Percentiles rank a stretch among this genome's conserved stretches.
Evolutionary conservation across 2,888 invertebrate species (phyloP).

Genomic region (Platycheirus rosarum): DNA sequence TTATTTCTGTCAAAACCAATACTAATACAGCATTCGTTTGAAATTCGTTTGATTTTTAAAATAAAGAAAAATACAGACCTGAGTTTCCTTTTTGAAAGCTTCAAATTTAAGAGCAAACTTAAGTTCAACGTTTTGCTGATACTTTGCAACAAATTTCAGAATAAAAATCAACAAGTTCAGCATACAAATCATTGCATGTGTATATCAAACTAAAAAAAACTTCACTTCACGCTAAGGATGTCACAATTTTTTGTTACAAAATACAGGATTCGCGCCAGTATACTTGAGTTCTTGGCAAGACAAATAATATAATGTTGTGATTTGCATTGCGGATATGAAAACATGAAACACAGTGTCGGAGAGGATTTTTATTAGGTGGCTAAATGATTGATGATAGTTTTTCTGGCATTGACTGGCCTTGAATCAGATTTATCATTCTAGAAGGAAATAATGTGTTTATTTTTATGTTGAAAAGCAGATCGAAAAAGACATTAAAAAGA

Average conservation of each 20-base stretch:
- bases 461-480: too few species aligned
- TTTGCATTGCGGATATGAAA: constrained; percentile 68
- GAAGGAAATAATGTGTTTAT: background rate
- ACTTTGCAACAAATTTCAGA: constrained; percentile 51
- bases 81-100: too few species aligned
- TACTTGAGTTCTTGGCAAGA: constrained; percentile 55
- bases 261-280: constrained; percentile 41
- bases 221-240: constrained; percentile 33
- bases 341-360: constrained; percentile 49
- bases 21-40: too few species aligned
- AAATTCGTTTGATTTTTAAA: too few species aligned
- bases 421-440: background rate
- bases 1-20: too few species aligned
- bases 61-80: too few species aligned
- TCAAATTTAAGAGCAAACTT: too few species aligned
- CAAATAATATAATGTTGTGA: constrained; percentile 69
- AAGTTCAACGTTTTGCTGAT: too few species aligned
- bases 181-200: too few species aligned
- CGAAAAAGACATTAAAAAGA: too few species aligned
- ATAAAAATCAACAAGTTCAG: constrained; percentile 61
- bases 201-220: background rate
- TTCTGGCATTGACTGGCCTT: background rate
- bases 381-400: constrained; percentile 57
- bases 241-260: constrained; percentile 37
- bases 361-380: constrained; percentile 64